phyloP scores from a whole-genome alignment of 2,113 vertebrate genomes.

The Lepisosteus oculatus region DNA sequence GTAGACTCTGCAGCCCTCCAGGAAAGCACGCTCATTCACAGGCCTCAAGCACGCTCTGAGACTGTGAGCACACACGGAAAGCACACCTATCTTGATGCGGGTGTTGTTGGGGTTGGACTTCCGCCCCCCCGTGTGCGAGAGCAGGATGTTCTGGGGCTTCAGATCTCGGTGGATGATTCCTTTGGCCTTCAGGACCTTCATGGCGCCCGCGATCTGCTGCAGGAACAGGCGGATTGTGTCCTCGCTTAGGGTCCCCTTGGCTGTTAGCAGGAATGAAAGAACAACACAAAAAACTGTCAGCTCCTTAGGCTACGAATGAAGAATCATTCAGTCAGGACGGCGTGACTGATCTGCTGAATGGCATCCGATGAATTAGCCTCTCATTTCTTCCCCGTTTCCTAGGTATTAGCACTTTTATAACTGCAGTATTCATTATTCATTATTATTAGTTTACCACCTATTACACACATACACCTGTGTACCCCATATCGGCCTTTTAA shows the following conservation, averaged over 20 bases:
- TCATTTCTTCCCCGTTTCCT: too few relatives aligned
- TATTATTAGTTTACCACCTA: too few relatives aligned
- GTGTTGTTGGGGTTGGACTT: constrained; percentile 80
- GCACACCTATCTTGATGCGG: constrained; percentile 90
- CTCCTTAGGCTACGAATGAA: too few relatives aligned
- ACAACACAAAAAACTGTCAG: too few relatives aligned
- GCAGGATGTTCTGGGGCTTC: constrained; percentile 94
- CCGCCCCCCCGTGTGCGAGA: constrained; percentile 77
- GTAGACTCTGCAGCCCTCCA: background rate
- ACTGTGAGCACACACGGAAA: background rate
- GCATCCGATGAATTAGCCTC: too few relatives aligned
- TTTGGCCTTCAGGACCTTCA: constrained; percentile 87
- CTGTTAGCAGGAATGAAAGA: constrained; percentile 46
- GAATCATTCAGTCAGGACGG: too few relatives aligned
- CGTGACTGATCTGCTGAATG: too few relatives aligned
- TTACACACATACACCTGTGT: too few relatives aligned
- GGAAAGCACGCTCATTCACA: background rate
- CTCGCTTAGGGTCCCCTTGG: constrained; percentile 88
- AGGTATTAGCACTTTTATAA: too few relatives aligned
- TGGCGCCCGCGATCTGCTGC: constrained; percentile 89
- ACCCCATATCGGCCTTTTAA: too few relatives aligned
- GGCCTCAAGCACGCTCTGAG: too few relatives aligned
- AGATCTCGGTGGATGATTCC: constrained; percentile 93
- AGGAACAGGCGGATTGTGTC: constrained; percentile 93
- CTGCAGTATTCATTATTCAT: too few relatives aligned